Evolutionary conservation across 2,113 vertebrate species (phyloP).

Genomic region (Zosterops lateralis): DNA sequence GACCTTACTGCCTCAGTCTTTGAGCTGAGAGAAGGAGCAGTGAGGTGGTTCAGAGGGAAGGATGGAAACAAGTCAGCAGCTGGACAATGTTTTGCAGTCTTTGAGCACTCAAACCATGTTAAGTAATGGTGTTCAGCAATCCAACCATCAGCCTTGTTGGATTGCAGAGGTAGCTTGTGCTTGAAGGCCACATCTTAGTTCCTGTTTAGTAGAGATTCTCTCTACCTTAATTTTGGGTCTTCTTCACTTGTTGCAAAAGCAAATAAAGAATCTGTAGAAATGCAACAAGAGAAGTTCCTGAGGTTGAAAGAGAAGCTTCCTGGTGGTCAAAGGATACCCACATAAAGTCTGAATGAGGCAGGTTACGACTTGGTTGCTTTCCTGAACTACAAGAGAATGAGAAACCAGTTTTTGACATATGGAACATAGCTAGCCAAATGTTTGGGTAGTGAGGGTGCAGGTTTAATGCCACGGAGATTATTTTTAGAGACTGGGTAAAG

Average conservation of each 20-base stretch:
- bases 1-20: neutral
- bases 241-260: neutral
- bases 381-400: neutral
- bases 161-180: neutral
- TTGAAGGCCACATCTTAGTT: neutral
- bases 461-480: slow-evolving; percentile 3
- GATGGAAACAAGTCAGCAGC: neutral
- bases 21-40: neutral
- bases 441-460: neutral
- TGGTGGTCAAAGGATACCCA: neutral
- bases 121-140: neutral
- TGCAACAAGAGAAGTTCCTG: neutral
- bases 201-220: neutral
- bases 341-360: fast-evolving
- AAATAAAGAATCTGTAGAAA: neutral
- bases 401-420: neutral
- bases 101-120: neutral
- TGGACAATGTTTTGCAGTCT: fast-evolving
- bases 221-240: neutral
- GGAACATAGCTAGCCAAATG: neutral
- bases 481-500: slow-evolving; percentile 14
- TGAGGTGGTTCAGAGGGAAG: neutral
- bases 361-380: neutral
- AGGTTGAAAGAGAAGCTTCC: neutral
- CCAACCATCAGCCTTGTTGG: neutral